Base-by-base conservation (phyloP, 2,888 invertebrate genomes). In the Unio delphinus region DNA sequence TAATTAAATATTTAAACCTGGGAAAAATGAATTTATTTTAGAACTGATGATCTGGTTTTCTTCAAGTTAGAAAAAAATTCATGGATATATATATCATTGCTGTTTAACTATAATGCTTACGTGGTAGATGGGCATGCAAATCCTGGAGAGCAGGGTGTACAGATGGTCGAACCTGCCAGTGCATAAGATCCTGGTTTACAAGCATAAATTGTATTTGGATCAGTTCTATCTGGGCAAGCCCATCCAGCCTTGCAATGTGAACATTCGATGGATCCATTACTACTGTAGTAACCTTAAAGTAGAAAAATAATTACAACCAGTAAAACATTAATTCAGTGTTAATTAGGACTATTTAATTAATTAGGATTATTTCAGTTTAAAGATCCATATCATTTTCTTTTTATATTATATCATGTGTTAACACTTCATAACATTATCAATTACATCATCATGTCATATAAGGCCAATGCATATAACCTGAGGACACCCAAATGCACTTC, bases 141-240 rank as follows among this genome's bases (percentile, higher is more conserved):
- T 8, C 85, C 84, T 4, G 83, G 78, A 7, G 83, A 77, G 77
- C 88, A 88, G 4, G 66, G 60, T 11, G 84, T 87, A 69, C 88
- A 88, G 7, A 78, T 70, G 18, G 76, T 74, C 23, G 70, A 75
- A 3, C 81, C 79, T 23, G 74, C 74, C 5, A 78, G 67, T 5
- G 86, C 85, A 72, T 83, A 85, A 5, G 81, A 80, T 8, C 87
- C 87, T 17, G 74, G 57, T 3, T 69, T 23, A 73, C 87, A 87
- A 8, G 80, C 80, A 54, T 67, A 62, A 70, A 82, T 84, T 30
- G 73, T 64, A 2, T 74, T 73, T 7, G 83, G 79, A 57, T 85
- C 83, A 7, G 80, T 74, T 18, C 20, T 73, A 61, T 79, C 77
- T 4, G 86, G 86, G 67, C 88, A 88, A 6, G 79, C 77, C 65